Conservation (phyloP, 2,113 vertebrate species). For the Chroicocephalus ridibundus region DNA sequence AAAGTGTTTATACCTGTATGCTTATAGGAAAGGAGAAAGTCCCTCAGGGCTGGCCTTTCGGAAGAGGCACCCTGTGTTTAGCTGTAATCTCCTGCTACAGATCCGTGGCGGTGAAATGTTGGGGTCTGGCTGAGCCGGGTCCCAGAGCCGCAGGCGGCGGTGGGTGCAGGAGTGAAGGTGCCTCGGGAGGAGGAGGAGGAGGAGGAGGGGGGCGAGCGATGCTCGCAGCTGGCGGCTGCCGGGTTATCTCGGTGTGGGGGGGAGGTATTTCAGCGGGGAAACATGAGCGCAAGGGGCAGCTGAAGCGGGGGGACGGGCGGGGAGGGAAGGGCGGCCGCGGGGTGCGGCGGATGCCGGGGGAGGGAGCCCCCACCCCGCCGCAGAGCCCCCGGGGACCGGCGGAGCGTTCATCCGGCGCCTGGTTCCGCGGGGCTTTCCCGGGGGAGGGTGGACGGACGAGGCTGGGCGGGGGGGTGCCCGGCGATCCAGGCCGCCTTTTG, state of each 20-base stretch:
- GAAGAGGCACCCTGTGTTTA: rapidly evolving
- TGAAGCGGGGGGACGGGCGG: background rate
- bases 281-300: background rate
- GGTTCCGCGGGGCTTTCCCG: background rate
- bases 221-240: background rate
- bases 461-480: background rate
- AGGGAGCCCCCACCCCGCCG: background rate
- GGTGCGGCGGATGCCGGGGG: background rate
- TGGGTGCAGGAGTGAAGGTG: background rate
- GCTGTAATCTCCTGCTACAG: rapidly evolving
- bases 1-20: rapidly evolving
- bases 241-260: background rate
- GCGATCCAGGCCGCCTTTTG: slow-evolving; percentile 87
- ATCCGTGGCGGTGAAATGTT: rapidly evolving
- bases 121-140: background rate
- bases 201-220: background rate
- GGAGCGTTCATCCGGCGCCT: background rate
- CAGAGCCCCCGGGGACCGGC: background rate
- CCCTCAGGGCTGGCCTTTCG: background rate
- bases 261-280: background rate
- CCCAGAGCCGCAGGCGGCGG: background rate
- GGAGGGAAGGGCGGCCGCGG: background rate
- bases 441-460: too few species aligned
- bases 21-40: too few species aligned
- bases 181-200: background rate